Evolutionary conservation across 1,140 invertebrate genomes (phyloP), one percentile per base, ranked within the genome.

Genomic region (Panulirus ornatus): DNA sequence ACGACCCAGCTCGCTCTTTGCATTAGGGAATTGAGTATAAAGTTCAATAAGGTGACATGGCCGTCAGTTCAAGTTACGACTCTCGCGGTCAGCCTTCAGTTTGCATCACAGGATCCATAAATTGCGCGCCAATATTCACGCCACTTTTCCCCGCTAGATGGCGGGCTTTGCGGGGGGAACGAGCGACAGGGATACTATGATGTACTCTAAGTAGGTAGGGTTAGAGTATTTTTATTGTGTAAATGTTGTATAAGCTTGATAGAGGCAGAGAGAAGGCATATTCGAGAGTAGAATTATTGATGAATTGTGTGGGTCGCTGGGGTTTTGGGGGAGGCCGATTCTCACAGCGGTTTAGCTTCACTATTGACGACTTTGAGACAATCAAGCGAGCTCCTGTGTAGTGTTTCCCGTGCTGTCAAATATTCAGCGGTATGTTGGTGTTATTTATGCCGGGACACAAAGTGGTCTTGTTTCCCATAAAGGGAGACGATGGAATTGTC

Each of bases 1-100:
- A 73, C 30, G 27, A 51, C 47, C 42, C 70, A 73, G 71, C 16
- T n/a, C 88, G 79, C 79, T 89, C 79, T 83, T 89, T 83, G 88
- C 88, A 89, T 89, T 89, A 89, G 88, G 88, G 81, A 75, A 89
- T 89, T 89, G 88, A 89, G 78, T 89, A 89, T 89, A 89, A 89
- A 89, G 88, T 89, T 89, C 42, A 89, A 89, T 89, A 89, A 89
- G 88, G 88, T 84, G 88, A 84, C 88, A 63, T 30, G 40, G 66
- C 42, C 79, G 88, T 89, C 88, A 73, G 42, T 89, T 84, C 88
- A 63, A 83, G 79, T 89, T 89, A 89, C 70, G 34, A 47, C 51
- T 54, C 44, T 42, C 86, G 44, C 63, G 79, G 66, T 89, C 88
- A 89, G 79, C 66, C 88, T 89, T 89, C 88, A 89, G 38, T 73